A percentile compares a stretch with the other conserved stretches of the same genome.
These are phyloP conservation scores for Pseudomyrmex concolor DNA, from an alignment of 1,140 invertebrate species.

Conservation along the genomic window DNA sequence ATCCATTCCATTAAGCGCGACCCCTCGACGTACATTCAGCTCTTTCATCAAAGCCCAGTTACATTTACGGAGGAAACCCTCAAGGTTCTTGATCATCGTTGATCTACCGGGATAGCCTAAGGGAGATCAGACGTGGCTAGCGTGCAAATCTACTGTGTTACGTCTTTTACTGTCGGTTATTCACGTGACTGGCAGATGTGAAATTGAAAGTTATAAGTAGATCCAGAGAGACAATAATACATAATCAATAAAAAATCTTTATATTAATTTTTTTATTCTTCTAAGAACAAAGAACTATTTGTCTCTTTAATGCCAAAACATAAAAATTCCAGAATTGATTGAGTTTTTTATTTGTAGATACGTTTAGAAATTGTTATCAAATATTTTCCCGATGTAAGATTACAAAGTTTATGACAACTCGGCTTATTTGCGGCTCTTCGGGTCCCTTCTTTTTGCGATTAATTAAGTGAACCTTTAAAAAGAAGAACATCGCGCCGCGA, in stretches of 20 bases:
- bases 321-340: not conserved
- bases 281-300: not conserved
- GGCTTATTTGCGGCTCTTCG: conserved; percentile 18
- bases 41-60: conserved; percentile 44
- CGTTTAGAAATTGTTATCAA: not conserved
- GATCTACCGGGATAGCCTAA: not conserved
- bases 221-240: not conserved
- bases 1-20: conserved; percentile 63
- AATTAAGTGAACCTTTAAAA: conserved; percentile 44
- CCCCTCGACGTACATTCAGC: conserved; percentile 13
- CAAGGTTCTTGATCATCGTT: conserved; percentile 10
- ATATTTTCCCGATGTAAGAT: conserved; percentile 6
- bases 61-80: conserved; percentile 40
- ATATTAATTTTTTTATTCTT: not conserved
- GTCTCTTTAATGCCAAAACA: not conserved
- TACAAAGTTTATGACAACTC: conserved; percentile 19
- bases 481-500: conserved; percentile 9
- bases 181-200: not conserved
- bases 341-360: not conserved
- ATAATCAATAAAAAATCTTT: conserved; percentile 7
- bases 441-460: conserved; percentile 1
- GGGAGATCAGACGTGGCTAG: conserved; percentile 14
- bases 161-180: not conserved
- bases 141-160: conserved; percentile 26
- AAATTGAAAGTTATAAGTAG: not conserved